Percentiles rank a stretch among this genome's conserved stretches.
phyloP scores from a whole-genome alignment of 2,888 invertebrate species.

The Gibbula magus region DNA sequence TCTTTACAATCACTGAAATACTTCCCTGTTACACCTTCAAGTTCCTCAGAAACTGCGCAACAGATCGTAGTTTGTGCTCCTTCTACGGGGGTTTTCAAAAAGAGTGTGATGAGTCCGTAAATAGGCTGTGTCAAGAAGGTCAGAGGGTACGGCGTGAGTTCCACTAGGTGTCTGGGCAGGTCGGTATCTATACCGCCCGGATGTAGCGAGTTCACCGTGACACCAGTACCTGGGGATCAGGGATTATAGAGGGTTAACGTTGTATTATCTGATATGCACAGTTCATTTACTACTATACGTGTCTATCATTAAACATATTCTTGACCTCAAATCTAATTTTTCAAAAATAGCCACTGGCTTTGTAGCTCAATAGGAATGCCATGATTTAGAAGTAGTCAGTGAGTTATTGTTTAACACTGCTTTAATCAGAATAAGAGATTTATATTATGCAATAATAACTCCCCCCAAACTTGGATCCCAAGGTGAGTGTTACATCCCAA shows the following conservation, averaged over 20 bases:
- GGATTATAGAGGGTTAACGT: neutral
- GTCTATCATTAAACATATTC: too few species aligned
- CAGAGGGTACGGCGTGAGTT: constrained; percentile 37
- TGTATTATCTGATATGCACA: too few species aligned
- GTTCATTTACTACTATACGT: too few species aligned
- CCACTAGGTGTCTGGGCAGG: constrained; percentile 43
- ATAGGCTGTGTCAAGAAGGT: constrained; percentile 40
- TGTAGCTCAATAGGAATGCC: too few species aligned
- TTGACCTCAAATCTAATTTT: too few species aligned
- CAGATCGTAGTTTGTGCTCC: constrained; percentile 65
- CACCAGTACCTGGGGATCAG: constrained; percentile 48
- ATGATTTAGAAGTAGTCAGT: too few species aligned
- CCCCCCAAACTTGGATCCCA: too few species aligned
- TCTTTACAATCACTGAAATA: constrained; percentile 55
- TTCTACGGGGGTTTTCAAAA: constrained; percentile 49
- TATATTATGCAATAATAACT: too few species aligned
- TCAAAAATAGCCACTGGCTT: too few species aligned
- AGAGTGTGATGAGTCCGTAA: neutral
- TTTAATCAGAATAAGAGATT: too few species aligned
- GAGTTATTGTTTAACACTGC: too few species aligned
- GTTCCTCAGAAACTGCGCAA: constrained; percentile 54
- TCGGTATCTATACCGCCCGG: constrained; percentile 54
- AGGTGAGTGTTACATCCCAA: too few species aligned
- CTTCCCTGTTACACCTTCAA: constrained; percentile 52
- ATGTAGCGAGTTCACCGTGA: constrained; percentile 48